Conservation (phyloP, 2,113 vertebrate genomes). For the Colius striatus region DNA sequence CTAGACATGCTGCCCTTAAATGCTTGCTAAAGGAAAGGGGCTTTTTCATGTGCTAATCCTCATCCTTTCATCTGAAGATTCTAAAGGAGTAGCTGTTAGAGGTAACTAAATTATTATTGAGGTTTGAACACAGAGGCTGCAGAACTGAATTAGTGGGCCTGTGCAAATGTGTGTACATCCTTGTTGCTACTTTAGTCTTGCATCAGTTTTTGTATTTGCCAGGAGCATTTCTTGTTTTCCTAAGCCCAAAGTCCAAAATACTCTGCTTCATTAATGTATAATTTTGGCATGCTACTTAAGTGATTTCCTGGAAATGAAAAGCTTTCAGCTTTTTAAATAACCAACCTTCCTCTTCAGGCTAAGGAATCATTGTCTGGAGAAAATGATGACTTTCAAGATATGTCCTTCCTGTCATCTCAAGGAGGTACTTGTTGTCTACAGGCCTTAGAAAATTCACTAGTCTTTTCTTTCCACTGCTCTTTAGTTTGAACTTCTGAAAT, state of each 20-base stretch:
- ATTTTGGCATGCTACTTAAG: not conserved
- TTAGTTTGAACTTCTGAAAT: not conserved
- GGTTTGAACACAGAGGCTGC: not conserved
- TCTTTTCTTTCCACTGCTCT: not conserved
- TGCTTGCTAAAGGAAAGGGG: not conserved
- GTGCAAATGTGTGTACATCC: not conserved
- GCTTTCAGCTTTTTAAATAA: not conserved
- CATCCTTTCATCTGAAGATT: not conserved
- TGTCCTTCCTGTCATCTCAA: not conserved
- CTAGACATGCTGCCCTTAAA: not conserved
- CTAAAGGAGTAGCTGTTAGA: not conserved
- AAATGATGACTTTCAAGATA: not conserved
- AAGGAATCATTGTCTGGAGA: not conserved
- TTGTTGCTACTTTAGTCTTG: not conserved
- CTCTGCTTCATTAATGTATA: not conserved
- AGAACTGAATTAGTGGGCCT: not conserved
- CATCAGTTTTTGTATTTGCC: not conserved
- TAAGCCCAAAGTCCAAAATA: not conserved
- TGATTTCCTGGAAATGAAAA: not conserved
- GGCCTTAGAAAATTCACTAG: not conserved
- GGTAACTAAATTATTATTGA: not conserved
- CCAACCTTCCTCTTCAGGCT: not conserved
- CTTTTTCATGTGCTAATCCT: not conserved
- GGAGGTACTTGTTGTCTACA: not conserved
- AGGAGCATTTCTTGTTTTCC: not conserved